A percentile compares a stretch with the other conserved stretches of the same genome.
phyloP scores from a whole-genome alignment of 1,140 invertebrate genomes.

The Aporrectodea caliginosa region DNA sequence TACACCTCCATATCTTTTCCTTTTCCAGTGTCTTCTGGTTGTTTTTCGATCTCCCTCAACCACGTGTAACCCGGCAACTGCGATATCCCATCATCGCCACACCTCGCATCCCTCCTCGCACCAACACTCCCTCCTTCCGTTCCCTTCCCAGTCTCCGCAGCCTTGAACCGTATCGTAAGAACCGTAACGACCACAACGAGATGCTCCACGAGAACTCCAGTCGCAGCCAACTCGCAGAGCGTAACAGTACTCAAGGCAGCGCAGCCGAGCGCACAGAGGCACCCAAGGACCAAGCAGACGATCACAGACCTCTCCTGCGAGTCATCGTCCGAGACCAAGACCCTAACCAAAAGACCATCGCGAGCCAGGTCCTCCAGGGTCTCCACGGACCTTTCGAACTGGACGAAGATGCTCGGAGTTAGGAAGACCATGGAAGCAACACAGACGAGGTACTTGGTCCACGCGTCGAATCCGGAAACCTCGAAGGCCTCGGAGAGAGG shows the following conservation, averaged over 20 bases:
- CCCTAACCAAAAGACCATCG: neutral
- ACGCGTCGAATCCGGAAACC: neutral
- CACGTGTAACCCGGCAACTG: too few relatives aligned
- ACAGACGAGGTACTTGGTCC: neutral
- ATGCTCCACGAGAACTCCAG: neutral
- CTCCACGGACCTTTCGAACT: neutral
- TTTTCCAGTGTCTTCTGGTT: too few relatives aligned
- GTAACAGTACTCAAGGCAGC: neutral
- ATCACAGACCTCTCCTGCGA: neutral
- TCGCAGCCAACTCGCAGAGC: neutral
- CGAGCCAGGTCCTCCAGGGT: neutral
- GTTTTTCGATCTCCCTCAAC: too few relatives aligned
- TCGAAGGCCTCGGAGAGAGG: neutral
- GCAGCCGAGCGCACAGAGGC: neutral
- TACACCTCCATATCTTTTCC: too few relatives aligned
- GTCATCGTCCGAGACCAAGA: neutral
- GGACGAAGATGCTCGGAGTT: neutral
- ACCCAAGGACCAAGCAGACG: neutral
- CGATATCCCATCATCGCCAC: too few relatives aligned
- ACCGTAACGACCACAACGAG: neutral
- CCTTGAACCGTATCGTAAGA: neutral
- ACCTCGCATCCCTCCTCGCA: too few relatives aligned
- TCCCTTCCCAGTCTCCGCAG: neutral
- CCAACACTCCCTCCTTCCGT: neutral
- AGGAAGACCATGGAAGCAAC: neutral